Conservation (phyloP, 2,797 vertebrate genomes). For the Momotus momota region DNA sequence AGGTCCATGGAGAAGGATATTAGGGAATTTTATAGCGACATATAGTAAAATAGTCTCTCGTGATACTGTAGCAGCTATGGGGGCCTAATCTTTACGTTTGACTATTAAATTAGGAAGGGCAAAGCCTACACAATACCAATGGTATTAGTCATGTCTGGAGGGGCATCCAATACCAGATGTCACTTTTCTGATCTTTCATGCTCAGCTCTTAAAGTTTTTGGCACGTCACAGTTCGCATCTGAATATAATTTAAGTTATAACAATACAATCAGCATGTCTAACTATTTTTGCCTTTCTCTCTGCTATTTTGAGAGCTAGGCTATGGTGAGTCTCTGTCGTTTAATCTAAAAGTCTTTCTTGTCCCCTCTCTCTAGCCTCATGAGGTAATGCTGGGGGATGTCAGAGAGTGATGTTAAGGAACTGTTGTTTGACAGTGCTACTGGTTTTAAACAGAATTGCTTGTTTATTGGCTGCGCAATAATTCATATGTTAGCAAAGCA, state of each 20-base stretch:
- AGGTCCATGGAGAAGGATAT: slow-evolving; percentile 3
- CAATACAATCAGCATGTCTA: slow-evolving; percentile 78
- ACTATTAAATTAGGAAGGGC: slow-evolving; percentile 80
- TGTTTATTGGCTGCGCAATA: slow-evolving; percentile 20
- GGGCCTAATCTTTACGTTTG: slow-evolving; percentile 73
- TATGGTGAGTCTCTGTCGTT: slow-evolving; percentile 46
- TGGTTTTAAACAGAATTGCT: slow-evolving; percentile 34
- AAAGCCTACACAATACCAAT: slow-evolving; percentile 80
- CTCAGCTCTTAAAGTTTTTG: slow-evolving; percentile 77
- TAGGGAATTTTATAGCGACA: slow-evolving; percentile 41
- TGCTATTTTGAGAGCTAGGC: slow-evolving; percentile 69
- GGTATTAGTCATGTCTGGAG: slow-evolving; percentile 83
- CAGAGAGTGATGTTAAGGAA: not conserved
- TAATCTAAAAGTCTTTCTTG: slow-evolving; percentile 57
- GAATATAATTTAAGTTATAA: slow-evolving; percentile 81
- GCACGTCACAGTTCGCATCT: slow-evolving; percentile 78
- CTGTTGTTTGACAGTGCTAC: slow-evolving; percentile 61
- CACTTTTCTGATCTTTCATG: slow-evolving; percentile 80
- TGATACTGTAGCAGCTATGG: slow-evolving; percentile 32
- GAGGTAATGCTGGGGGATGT: slow-evolving; percentile 46
- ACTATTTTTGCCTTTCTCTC: slow-evolving; percentile 71
- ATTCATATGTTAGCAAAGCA: not conserved
- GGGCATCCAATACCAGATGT: slow-evolving; percentile 83
- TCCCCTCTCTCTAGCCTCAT: not conserved
- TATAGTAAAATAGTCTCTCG: slow-evolving; percentile 37